These are phyloP conservation scores for Aphelenchoides besseyi DNA, from an alignment of 1,140 invertebrate species.

Conservation along the genomic window DNA sequence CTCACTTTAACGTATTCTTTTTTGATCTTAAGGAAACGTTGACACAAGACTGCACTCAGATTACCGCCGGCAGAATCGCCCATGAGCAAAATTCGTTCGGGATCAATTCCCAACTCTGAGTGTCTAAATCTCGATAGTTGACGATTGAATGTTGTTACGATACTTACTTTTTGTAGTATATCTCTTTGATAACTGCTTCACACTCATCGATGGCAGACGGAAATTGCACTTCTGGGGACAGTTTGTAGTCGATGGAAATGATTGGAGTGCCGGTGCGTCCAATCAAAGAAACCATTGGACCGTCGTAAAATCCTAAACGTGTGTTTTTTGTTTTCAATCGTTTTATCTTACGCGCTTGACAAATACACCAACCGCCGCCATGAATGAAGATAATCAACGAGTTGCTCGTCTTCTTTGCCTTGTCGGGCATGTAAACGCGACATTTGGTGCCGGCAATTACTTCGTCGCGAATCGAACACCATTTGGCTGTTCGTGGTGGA, in stretches of 20 bases:
- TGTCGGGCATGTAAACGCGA: conserved; percentile 49
- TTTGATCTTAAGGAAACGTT: conserved; percentile 27
- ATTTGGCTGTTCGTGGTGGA: conserved; percentile 35
- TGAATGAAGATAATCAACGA: conserved; percentile 56
- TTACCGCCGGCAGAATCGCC: conserved; percentile 50
- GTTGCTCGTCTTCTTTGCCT: conserved; percentile 35
- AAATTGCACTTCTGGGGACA: conserved; percentile 56
- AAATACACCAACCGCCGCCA: conserved; percentile 58
- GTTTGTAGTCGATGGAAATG: conserved; percentile 56
- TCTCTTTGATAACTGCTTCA: conserved; percentile 46
- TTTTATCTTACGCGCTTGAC: conserved; percentile 40
- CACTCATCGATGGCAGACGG: conserved; percentile 57
- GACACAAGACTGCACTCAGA: conserved; percentile 43
- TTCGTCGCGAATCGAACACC: conserved; percentile 40
- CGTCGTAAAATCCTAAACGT: conserved; percentile 46
- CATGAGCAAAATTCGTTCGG: conserved; percentile 44
- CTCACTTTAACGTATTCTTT: conserved; percentile 21
- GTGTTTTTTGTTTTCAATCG: neutral
- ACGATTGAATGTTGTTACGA: conserved; percentile 4
- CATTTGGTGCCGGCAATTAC: conserved; percentile 54
- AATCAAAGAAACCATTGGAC: conserved; percentile 39
- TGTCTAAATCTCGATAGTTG: conserved; percentile 6
- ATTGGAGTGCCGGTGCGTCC: conserved; percentile 40
- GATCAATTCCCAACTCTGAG: conserved; percentile 34
- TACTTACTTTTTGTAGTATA: conserved; percentile 47